Evolutionary conservation across 2,888 invertebrate genomes (phyloP), one percentile per base, ranked within the genome.

Genomic region (Hemistola chrysoprasaria): DNA sequence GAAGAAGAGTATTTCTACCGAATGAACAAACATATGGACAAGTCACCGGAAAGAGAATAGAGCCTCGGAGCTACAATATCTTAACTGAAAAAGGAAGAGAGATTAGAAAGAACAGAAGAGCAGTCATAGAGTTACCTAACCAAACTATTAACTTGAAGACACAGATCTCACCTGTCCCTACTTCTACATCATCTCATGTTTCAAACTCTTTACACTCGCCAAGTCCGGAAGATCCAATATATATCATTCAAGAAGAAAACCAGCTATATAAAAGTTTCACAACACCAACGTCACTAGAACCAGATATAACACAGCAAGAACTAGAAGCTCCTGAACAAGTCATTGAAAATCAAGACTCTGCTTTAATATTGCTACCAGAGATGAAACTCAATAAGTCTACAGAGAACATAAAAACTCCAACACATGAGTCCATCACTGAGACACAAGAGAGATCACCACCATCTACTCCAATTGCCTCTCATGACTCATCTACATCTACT

Each of bases 401-500:
- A 27, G 27, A 27, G 4, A 11, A 27, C 11, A 11, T 10, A n/a
- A 27, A n/a, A 3, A 11, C 11, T 1, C 27, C 6, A 11, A 6
- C 11, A 27, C 5, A 27, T 11, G 11, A 7, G 1, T 27, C 25
- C 25, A 25, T 1, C 6, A 25, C 25, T 6, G 2, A 8, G 9
- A 8, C 9, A 9, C 9, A 25, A 4, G 25, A 4, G 8, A 25
- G 8, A 25, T 25, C 25, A 25, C 2, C 8, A 6, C 25, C 6
- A n/a, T 25, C 25, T 8, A 25, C 25, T 9, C 25, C 25, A 3
- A 9, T 1, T 27, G 27, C 11, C 6, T 11, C 27, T 27, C 11
- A 11, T 27, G 8, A 8, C 27, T 27, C 27, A 27, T 11, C n/a
- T n/a, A n/a, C n/a, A n/a, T n/a, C 27, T 27, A 10, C n/a, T n/a